phyloP scores from a whole-genome alignment of 2,797 vertebrate species.

The Cossypha dichroa region DNA sequence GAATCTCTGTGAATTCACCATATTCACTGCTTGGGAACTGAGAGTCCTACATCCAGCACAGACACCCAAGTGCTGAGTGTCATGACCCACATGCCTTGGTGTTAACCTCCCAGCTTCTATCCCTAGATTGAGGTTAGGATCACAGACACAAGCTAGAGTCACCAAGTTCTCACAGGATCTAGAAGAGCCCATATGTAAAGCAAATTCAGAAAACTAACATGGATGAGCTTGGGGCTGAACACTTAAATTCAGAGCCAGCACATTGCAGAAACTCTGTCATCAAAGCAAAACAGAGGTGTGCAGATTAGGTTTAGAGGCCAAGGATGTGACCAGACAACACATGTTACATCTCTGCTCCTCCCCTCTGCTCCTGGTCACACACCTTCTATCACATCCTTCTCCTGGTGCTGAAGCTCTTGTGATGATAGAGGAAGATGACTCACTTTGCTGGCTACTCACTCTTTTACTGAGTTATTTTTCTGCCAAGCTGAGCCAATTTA shows the following conservation, averaged over 20 bases:
- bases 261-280: neutral
- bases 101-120: neutral
- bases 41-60: neutral
- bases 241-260: neutral
- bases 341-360: rapidly evolving
- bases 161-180: neutral
- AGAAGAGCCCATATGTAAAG: neutral
- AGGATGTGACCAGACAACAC: neutral
- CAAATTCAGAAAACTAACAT: neutral
- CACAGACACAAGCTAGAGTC: neutral
- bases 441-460: neutral
- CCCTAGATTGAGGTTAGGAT: neutral
- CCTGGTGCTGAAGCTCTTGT: neutral
- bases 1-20: neutral
- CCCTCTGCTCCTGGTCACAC: neutral
- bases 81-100: neutral
- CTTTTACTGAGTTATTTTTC: neutral
- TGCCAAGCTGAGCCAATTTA: neutral
- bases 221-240: neutral
- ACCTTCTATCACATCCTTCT: neutral
- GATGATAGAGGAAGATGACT: neutral
- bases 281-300: neutral
- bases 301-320: neutral
- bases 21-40: neutral
- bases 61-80: neutral